Conservation (phyloP, 2,888 invertebrate species). For the Eudemis profundana region DNA sequence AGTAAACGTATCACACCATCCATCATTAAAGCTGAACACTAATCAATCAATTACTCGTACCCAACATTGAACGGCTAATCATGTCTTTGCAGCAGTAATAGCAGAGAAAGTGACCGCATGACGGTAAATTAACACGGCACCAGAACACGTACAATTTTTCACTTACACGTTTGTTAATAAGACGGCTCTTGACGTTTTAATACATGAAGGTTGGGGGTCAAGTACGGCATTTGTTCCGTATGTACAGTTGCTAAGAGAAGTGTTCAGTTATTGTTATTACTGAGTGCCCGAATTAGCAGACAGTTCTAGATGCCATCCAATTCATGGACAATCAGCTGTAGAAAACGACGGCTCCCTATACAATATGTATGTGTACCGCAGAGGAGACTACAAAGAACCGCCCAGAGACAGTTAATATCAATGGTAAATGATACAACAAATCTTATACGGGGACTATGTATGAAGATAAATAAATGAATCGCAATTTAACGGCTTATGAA, state of each 20-base stretch:
- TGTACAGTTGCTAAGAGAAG: slow-evolving; percentile 37
- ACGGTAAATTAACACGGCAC: slow-evolving; percentile 43
- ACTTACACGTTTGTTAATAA: slow-evolving; percentile 64
- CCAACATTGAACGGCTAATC: slow-evolving; percentile 53
- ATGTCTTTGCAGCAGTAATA: slow-evolving; percentile 56
- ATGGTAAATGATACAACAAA: too few relatives aligned
- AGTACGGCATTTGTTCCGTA: slow-evolving; percentile 43
- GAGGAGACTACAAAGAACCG: too few relatives aligned
- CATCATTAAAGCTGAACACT: slow-evolving; percentile 52
- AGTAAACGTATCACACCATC: slow-evolving; percentile 47
- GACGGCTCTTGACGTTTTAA: slow-evolving; percentile 61
- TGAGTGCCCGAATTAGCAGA: neutral
- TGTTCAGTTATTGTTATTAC: slow-evolving; percentile 4
- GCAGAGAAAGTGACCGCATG: slow-evolving; percentile 63
- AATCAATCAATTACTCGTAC: slow-evolving; percentile 68
- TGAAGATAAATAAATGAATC: too few relatives aligned
- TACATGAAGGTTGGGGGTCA: slow-evolving; percentile 55
- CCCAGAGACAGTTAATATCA: too few relatives aligned
- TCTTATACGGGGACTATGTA: too few relatives aligned
- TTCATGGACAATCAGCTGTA: too few relatives aligned
- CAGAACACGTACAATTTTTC: slow-evolving; percentile 57
- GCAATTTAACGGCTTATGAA: too few relatives aligned
- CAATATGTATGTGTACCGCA: too few relatives aligned
- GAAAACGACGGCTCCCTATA: too few relatives aligned
- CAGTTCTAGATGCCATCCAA: too few relatives aligned